These are phyloP conservation scores for Drosophila hawaiiensis DNA, from an alignment of 2,888 invertebrate genomes.

Conservation along the genomic window DNA sequence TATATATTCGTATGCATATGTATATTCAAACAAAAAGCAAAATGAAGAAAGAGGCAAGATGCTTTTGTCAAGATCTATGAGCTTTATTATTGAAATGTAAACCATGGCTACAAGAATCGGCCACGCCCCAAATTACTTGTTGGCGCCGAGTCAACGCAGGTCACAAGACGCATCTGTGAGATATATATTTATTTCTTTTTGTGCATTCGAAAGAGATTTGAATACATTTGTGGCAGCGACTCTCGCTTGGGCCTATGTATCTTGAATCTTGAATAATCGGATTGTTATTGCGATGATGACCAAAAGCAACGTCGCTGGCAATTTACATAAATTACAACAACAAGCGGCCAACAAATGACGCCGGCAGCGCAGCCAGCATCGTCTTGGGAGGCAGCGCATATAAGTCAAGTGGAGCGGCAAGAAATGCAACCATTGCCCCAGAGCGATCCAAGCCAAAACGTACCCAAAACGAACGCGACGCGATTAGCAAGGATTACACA, in stretches of 20 bases:
- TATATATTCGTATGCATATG: not conserved
- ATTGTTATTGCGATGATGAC: constrained; percentile 27
- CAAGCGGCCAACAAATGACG: constrained; percentile 25
- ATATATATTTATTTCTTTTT: constrained; percentile 11
- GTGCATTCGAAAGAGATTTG: constrained; percentile 70
- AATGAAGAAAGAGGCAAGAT: constrained; percentile 9
- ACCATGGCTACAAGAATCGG: constrained; percentile 55
- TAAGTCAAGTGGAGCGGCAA: constrained; percentile 74
- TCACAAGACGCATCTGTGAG: constrained; percentile 33
- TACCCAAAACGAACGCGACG: constrained; percentile 15
- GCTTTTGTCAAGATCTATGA: constrained; percentile 31
- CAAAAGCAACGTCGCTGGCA: constrained; percentile 20
- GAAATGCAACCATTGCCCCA: constrained; percentile 77
- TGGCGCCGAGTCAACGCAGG: constrained; percentile 2
- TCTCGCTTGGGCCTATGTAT: constrained; percentile 29
- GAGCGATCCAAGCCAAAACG: constrained; percentile 65
- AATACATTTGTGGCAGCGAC: constrained; percentile 77
- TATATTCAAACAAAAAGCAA: constrained; percentile 8
- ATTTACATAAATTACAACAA: constrained; percentile 74
- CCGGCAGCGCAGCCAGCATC: constrained; percentile 52
- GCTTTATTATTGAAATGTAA: constrained; percentile 41
- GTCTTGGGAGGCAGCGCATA: constrained; percentile 66
- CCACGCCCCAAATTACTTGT: constrained; percentile 43
- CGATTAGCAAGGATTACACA: constrained; percentile 23
- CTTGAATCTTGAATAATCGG: constrained; percentile 22